Evolutionary conservation across 2,113 vertebrate genomes (phyloP), one percentile per base, ranked within the genome.

Genomic region (Pithys albifrons): DNA sequence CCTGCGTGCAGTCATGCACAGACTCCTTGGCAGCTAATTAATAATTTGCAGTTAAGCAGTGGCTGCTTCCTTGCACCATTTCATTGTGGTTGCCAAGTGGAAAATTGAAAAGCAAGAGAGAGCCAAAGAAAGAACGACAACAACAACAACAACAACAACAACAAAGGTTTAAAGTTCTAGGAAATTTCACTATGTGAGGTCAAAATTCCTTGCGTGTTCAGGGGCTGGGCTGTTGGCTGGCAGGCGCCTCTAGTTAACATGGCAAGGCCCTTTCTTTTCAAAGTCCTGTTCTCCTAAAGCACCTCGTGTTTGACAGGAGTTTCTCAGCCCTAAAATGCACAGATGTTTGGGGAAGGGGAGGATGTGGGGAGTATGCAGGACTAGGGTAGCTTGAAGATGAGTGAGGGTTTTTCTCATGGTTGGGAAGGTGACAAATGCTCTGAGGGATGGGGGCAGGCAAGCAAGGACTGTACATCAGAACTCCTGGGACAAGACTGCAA

Each of bases 21-120:
- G 85, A 74, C 69, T 94, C 89, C 87, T 79, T 95, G 93, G 92
- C 90, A 97, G 95, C 91, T 93, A 94, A 94, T 97, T 97, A 97
- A 96, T 94, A 95, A 94, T 95, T 93, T 96, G 85, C 78, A 88
- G 85, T 73, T 89, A 73, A 85, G 85, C 45, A 24, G 90, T 0
- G 67, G 78, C 89, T 94, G 71, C 72, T 91, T 78, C 76, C 88
- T 97, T 96, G 95, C 95, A 94, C 95, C 93, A 96, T 74, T 93
- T 94, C 92, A 87, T 58, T 0, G 0, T 0, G 0, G 67, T 55
- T 92, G 88, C 88, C 93, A 95, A 96, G 92, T 88, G 70, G 81
- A 95, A 93, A 96, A 95, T 57, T 94, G 93, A 93, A 96, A 95
- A 94, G 79, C 58, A 72, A 57, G 82, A 83, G 79, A 52, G 82